Base-by-base conservation (phyloP, 2,797 vertebrate genomes). In the Paratrypauchen microcephalus region DNA sequence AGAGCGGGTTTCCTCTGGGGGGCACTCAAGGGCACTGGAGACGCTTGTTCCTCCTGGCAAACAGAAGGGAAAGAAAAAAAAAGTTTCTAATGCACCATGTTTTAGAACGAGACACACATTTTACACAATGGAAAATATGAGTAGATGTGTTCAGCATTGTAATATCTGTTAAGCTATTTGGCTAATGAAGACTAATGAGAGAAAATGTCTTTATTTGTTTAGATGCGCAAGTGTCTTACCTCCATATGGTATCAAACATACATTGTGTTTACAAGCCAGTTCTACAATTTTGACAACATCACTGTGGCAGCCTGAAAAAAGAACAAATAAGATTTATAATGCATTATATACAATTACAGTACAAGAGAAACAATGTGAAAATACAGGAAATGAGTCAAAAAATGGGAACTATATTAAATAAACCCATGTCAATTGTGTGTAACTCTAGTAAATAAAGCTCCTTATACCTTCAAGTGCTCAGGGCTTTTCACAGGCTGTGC, bases 241-340 rank as follows among this genome's bases (percentile, higher is more conserved):
- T 86, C 97, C 98, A 89, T 94, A 97, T 41, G 98, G 98, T 85
- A 99, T 99, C 89, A 99, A 87, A 94, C 98, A 99, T 87, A 97
- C 90, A 81, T 96, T 94, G 85, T 98, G 95, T 93, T 95, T 97
- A 93, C 95, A 95, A 0, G 97, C 96, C 90, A 99, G 92, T 73
- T 96, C 96, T 90, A 99, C 97, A 83, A 97, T 94, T 91, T 95
- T 97, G 89, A 96, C 95, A 75, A 99, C 98, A 2, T 99, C 97
- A 84, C 93, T 91, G 79, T 99, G 98, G 89, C 95, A 96, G 77
- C 84, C 98, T 99, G 90, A 70, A 74, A 88, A 32, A 28, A 7
- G 9, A 48, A 2, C n/a, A n/a, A n/a, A n/a, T n/a, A 47, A 26
- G 41, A 28, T n/a, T n/a, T n/a, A n/a, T n/a, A n/a, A n/a, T 9